Percentiles rank a stretch among this genome's conserved stretches.
phyloP scores from a whole-genome alignment of 37 sponge, comb jelly and placozoan species.

The Chondrilla cf. caribensis region DNA sequence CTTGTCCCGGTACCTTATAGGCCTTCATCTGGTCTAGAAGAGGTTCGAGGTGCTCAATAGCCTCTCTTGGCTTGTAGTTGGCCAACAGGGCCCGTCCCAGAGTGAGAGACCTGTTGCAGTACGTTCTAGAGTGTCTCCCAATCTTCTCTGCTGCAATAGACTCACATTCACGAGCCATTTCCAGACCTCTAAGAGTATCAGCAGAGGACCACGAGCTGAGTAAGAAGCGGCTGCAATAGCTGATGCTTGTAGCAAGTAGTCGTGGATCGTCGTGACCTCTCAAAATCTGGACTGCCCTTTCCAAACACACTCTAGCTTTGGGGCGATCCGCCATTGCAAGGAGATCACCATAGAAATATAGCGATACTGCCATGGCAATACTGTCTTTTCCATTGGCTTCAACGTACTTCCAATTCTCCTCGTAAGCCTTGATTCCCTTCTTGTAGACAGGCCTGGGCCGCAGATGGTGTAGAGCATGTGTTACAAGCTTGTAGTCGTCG shows the following conservation, averaged over 20 bases:
- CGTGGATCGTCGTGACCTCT: not conserved
- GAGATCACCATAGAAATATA: not conserved
- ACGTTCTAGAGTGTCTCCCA: not conserved
- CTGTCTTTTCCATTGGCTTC: not conserved
- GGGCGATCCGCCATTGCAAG: not conserved
- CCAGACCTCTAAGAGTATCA: not conserved
- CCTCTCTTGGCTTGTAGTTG: not conserved
- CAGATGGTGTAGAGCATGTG: not conserved
- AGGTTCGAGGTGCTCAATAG: not conserved
- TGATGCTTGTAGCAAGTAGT: not conserved
- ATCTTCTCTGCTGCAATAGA: not conserved
- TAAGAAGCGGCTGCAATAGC: conserved; percentile 1
- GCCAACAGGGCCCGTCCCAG: not conserved
- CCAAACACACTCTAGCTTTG: not conserved
- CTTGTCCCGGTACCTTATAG: no score
- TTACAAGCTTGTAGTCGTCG: not conserved
- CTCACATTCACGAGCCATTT: not conserved
- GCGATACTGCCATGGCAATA: not conserved
- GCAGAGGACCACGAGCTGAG: not conserved
- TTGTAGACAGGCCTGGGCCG: not conserved
- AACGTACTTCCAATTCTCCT: not conserved
- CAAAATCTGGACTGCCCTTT: not conserved
- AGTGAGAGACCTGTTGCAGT: not conserved
- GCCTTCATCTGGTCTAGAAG: not conserved
- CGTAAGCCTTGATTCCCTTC: not conserved